A percentile compares a stretch with the other conserved stretches of the same genome.
phyloP scores from a whole-genome alignment of 2,797 vertebrate genomes.

The Ataeniobius toweri region DNA sequence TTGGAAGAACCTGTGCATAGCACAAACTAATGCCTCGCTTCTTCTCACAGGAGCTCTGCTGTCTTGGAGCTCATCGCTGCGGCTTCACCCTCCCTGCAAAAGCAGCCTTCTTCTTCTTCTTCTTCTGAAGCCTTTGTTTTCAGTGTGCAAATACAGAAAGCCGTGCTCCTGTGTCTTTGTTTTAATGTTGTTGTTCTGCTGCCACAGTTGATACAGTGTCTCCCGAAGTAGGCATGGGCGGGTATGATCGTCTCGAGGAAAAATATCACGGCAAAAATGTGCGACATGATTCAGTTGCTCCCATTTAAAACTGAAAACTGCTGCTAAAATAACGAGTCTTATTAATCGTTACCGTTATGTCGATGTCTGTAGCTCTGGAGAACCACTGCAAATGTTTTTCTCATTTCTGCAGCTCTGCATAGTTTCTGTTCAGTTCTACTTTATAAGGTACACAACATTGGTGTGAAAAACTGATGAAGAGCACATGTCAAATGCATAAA shows the following conservation, averaged over 20 bases:
- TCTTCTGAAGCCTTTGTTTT: conserved; percentile 36
- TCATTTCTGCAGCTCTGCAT: not conserved
- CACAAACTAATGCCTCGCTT: conserved; percentile 57
- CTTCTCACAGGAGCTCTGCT: conserved; percentile 44
- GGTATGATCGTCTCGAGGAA: not conserved
- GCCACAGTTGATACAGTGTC: conserved; percentile 57
- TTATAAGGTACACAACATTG: not conserved
- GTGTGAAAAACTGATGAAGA: no score
- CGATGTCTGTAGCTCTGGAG: not conserved
- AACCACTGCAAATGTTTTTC: not conserved
- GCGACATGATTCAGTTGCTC: no score
- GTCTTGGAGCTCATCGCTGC: conserved; percentile 30
- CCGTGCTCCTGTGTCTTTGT: not conserved
- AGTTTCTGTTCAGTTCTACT: not conserved
- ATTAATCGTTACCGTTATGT: not conserved
- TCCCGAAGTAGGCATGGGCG: conserved; percentile 13
- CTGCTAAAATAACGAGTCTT: not conserved
- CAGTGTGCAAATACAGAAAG: conserved; percentile 49
- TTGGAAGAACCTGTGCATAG: conserved; percentile 59
- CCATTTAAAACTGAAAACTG: not conserved
- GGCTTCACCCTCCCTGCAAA: conserved; percentile 38
- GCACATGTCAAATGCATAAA: not conserved
- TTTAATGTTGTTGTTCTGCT: not conserved
- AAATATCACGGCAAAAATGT: not conserved
- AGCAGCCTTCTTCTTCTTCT: conserved; percentile 61